Evolutionary conservation across 2,888 invertebrate species (phyloP), one percentile per base, ranked within the genome.

Genomic region (Caenorhabditis zanzibari): DNA sequence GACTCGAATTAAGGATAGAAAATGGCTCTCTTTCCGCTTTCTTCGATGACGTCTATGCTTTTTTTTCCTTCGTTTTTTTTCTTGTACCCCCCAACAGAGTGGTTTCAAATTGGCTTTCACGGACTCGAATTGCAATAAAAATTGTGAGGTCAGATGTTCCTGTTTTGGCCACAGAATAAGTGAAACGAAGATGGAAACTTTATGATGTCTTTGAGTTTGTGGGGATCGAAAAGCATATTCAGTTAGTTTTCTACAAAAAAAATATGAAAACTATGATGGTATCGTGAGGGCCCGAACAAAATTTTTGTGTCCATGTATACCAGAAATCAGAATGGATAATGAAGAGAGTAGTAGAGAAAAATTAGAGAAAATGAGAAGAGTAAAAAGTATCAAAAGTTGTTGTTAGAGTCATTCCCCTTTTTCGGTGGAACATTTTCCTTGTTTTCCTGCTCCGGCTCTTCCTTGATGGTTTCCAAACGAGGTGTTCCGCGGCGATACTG

Each of bases 401-500:
- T 38, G 26, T 44, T 61, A n/a, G 59, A 38, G 3, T 35, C 24
- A 16, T 38, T 32, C 0, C 35, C 69, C 14, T 61, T 38, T 16
- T 61, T 24, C 28, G 26, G 19, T 16, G n/a, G 28, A 19, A 22
- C 38, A 3, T 63, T 35, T 5, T 54, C 44, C 12, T 71, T 10
- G 14, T 71, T 63, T 24, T 64, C 71, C 2, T 35, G 6, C 71
- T 79, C 79, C 32, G 71, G 71, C 41, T 79, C 64, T 35, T 79
- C 79, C 14, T 56, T 24, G 35, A 79, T 79, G 12, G 79, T 79
- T 28, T 44, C 56, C 54, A 79, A 64, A 26, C 59, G 61, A 4
- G 79, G 79, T 28, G 38, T 71, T 56, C 79, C 79, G 5, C 79
- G 79, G 16, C 79, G 79, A 44, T 61, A 71, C 79, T 79, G 38